phyloP scores from a whole-genome alignment of 2,888 invertebrate genomes.

The Sussaba pulchella region DNA sequence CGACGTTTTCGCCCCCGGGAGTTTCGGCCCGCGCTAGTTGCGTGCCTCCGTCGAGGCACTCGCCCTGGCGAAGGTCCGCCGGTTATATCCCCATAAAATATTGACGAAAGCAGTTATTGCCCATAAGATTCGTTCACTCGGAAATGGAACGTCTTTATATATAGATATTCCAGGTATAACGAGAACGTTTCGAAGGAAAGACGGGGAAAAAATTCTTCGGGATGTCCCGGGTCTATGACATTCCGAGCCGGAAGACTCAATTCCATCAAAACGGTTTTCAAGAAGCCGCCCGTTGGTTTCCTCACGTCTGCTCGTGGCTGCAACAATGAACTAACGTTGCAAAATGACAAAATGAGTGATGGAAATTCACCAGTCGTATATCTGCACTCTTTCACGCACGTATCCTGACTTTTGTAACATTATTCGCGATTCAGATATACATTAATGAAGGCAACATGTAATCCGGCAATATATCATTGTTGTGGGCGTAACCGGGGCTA shows the following conservation, averaged over 20 bases:
- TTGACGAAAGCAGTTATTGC: conserved; percentile 66
- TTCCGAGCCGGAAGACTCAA: not conserved
- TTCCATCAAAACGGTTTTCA: not conserved
- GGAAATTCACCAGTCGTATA: conserved; percentile 52
- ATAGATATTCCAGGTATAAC: conserved; percentile 59
- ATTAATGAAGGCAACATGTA: conserved; percentile 65
- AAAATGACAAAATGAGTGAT: conserved; percentile 52
- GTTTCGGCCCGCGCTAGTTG: conserved; percentile 13
- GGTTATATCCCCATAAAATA: conserved; percentile 64
- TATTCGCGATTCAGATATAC: conserved; percentile 55
- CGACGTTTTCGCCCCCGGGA: conserved; percentile 45
- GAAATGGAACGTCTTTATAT: conserved; percentile 14
- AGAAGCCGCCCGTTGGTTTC: no score
- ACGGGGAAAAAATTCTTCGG: not conserved
- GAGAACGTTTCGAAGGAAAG: conserved; percentile 23
- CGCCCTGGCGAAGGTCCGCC: conserved; percentile 32
- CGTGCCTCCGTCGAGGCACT: conserved; percentile 36
- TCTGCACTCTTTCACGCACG: conserved; percentile 24
- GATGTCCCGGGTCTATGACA: conserved; percentile 13
- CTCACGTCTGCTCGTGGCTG: no score
- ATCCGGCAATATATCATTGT: conserved; percentile 63
- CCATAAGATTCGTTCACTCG: conserved; percentile 58
- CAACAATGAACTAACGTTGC: not conserved
- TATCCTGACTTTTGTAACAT: conserved; percentile 41
- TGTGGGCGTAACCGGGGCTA: conserved; percentile 63